phyloP scores from a whole-genome alignment of 2,113 vertebrate species.

The Anarhynchus alexandrinus region DNA sequence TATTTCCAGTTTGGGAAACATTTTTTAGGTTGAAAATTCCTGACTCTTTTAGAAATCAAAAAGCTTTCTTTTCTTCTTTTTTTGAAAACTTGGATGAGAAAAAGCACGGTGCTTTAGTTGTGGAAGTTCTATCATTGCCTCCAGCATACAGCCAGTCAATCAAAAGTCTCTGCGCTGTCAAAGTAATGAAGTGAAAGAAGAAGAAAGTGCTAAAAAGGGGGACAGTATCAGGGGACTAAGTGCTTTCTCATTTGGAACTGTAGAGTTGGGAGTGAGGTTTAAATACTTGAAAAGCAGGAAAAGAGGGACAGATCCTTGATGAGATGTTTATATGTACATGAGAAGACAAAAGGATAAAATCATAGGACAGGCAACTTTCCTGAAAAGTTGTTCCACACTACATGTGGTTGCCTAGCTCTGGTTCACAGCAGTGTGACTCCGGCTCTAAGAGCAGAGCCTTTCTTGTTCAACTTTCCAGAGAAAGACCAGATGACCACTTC shows the following conservation, averaged over 20 bases:
- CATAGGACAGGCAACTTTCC: not conserved
- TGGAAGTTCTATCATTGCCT: not conserved
- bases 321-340: not conserved
- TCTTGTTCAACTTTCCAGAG: not conserved
- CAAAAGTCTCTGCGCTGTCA: not conserved
- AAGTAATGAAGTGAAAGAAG: not conserved
- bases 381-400: not conserved
- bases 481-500: not conserved
- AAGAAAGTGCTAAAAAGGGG: not conserved
- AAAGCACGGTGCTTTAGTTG: not conserved
- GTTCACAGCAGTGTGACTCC: not conserved
- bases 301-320: not conserved
- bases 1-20: not conserved
- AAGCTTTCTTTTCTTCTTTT: not conserved
- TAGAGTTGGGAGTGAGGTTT: not conserved
- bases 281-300: not conserved
- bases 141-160: not conserved
- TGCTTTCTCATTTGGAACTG: not conserved
- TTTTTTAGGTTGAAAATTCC: not conserved
- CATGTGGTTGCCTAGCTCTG: not conserved
- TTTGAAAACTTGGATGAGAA: not conserved
- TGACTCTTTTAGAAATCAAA: not conserved
- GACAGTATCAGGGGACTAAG: not conserved
- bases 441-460: not conserved
- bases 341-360: not conserved